phyloP scores from a whole-genome alignment of 2,888 invertebrate genomes.

The Eupithecia centaureata region DNA sequence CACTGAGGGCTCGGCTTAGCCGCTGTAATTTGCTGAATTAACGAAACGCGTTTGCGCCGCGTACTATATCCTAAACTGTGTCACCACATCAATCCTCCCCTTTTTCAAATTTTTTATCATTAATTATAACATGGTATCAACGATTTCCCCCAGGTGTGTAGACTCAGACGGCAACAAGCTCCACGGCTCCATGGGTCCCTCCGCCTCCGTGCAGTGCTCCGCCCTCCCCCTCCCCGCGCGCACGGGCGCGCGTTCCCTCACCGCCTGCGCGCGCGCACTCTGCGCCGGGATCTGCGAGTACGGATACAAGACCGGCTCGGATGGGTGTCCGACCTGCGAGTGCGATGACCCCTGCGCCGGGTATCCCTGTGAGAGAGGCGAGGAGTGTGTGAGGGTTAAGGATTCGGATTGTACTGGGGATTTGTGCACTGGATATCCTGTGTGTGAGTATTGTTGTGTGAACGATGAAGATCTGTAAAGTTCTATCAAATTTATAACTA shows the following conservation, averaged over 20 bases:
- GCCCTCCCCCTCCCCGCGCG: slow-evolving; percentile 63
- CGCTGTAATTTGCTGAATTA: too few relatives aligned
- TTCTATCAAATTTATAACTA: too few relatives aligned
- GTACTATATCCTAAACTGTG: too few relatives aligned
- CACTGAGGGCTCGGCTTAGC: too few relatives aligned
- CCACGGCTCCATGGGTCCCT: slow-evolving; percentile 91
- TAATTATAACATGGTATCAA: not conserved
- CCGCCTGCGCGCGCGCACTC: slow-evolving; percentile 86
- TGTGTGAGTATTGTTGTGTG: slow-evolving; percentile 86
- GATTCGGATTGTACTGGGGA: slow-evolving; percentile 86
- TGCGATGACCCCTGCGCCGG: slow-evolving; percentile 94
- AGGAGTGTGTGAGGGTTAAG: slow-evolving; percentile 89
- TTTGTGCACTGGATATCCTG: slow-evolving; percentile 90
- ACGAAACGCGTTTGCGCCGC: too few relatives aligned
- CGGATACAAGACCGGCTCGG: slow-evolving; percentile 87
- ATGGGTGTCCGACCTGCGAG: slow-evolving; percentile 92
- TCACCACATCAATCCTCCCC: too few relatives aligned
- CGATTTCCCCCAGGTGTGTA: slow-evolving; percentile 84
- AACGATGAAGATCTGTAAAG: too few relatives aligned
- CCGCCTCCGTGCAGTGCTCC: slow-evolving; percentile 87
- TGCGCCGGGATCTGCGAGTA: slow-evolving; percentile 94
- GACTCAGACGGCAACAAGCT: slow-evolving; percentile 90
- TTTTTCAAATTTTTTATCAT: too few relatives aligned
- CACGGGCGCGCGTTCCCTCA: slow-evolving; percentile 79
- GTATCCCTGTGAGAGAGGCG: slow-evolving; percentile 87